Evolutionary conservation across 1,140 invertebrate genomes (phyloP).

Genomic region (Zaprionus inermis): DNA sequence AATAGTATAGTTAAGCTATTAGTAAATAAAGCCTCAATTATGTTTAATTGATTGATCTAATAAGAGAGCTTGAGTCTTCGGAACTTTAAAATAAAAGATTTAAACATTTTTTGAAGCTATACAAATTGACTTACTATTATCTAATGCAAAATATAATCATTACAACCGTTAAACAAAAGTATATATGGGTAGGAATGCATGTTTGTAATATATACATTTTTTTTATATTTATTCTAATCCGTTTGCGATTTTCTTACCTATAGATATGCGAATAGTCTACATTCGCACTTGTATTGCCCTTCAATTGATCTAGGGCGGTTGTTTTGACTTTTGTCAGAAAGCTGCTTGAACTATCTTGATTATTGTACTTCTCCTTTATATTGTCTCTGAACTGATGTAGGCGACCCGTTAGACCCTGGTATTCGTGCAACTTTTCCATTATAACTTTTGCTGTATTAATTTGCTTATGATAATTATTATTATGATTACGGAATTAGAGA

Average conservation of each 20-base stretch:
- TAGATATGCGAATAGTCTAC: slow-evolving; percentile 90
- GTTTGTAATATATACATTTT: no score
- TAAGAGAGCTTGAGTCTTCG: no score
- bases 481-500: neutral
- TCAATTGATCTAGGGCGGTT: slow-evolving; percentile 63
- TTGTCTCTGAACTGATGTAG: slow-evolving; percentile 88
- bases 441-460: slow-evolving; percentile 10
- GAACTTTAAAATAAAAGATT: neutral
- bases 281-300: slow-evolving; percentile 83
- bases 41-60: no score
- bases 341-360: slow-evolving; percentile 86
- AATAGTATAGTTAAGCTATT: no score
- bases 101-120: neutral
- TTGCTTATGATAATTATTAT: neutral
- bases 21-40: no score
- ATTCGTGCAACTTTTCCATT: slow-evolving; percentile 92
- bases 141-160: neutral
- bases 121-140: neutral
- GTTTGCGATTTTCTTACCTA: slow-evolving; percentile 85
- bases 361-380: slow-evolving; percentile 86
- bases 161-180: neutral
- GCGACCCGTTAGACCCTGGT: slow-evolving; percentile 89
- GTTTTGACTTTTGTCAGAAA: slow-evolving; percentile 80
- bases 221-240: no score
- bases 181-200: neutral